phyloP scores from a whole-genome alignment of 2,797 vertebrate genomes.

The Coluber constrictor region DNA sequence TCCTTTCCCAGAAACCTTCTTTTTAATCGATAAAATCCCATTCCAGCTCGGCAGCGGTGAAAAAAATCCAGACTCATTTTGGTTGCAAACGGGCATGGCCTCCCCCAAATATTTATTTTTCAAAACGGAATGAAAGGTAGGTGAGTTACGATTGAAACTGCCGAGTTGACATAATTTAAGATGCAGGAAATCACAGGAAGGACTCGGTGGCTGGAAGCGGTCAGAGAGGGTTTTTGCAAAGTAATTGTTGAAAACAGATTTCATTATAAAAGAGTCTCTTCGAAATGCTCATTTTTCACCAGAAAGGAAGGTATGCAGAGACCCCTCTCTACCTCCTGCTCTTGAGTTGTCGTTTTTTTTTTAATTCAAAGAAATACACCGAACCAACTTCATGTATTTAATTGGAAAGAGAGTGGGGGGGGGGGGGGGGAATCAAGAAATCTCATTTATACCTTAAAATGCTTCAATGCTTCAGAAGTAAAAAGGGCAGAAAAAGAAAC shows the following conservation, averaged over 20 bases:
- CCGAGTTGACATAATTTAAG: conserved; percentile 56
- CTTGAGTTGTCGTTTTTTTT: not conserved
- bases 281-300: conserved; percentile 41
- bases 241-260: conserved; percentile 29
- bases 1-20: not conserved
- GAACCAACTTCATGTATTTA: not conserved
- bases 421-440: too few species aligned
- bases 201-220: conserved; percentile 46
- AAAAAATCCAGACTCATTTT: conserved; percentile 46
- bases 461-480: conserved; percentile 11
- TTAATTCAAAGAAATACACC: not conserved
- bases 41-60: conserved; percentile 42
- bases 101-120: conserved; percentile 42
- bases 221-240: conserved; percentile 37
- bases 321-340: not conserved
- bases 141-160: conserved; percentile 53
- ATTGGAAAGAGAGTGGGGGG: not conserved
- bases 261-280: conserved; percentile 13
- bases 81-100: conserved; percentile 43
- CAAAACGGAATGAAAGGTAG: not conserved
- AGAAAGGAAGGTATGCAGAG: not conserved
- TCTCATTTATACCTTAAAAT: not conserved
- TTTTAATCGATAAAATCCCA: conserved; percentile 33
- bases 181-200: conserved; percentile 47
- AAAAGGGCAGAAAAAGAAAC: not conserved